phyloP scores from a whole-genome alignment of 2,113 vertebrate species.

The Motacilla tschutschensis region DNA sequence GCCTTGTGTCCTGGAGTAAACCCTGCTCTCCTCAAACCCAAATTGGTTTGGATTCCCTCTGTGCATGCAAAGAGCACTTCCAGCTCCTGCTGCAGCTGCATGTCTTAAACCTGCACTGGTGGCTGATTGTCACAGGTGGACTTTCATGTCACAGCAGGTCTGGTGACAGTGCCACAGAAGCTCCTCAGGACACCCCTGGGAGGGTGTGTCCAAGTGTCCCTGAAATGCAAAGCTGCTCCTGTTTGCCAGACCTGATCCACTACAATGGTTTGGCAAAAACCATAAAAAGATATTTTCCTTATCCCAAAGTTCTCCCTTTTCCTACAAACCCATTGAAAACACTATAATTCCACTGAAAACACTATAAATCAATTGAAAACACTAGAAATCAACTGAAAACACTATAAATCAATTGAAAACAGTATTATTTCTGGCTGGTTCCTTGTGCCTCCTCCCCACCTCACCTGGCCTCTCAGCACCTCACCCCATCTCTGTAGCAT shows the following conservation, averaged over 20 bases:
- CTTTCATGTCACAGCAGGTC: neutral
- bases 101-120: neutral
- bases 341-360: neutral
- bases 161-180: neutral
- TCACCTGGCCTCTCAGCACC: neutral
- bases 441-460: neutral
- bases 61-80: constrained; percentile 19
- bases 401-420: neutral
- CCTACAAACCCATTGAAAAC: neutral
- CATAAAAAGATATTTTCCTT: fast-evolving
- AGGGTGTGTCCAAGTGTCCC: neutral
- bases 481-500: neutral
- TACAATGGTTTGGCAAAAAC: neutral
- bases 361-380: neutral
- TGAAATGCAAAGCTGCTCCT: neutral
- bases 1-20: constrained; percentile 57
- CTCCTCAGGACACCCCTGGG: neutral
- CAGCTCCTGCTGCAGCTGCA: neutral
- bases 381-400: neutral
- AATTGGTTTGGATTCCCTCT: constrained; percentile 49
- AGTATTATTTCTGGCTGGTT: neutral
- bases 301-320: neutral
- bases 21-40: constrained; percentile 54
- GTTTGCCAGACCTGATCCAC: neutral
- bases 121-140: neutral